These are phyloP conservation scores for Phyllotreta striolata DNA, from an alignment of 2,888 invertebrate species.

Conservation along the genomic window DNA sequence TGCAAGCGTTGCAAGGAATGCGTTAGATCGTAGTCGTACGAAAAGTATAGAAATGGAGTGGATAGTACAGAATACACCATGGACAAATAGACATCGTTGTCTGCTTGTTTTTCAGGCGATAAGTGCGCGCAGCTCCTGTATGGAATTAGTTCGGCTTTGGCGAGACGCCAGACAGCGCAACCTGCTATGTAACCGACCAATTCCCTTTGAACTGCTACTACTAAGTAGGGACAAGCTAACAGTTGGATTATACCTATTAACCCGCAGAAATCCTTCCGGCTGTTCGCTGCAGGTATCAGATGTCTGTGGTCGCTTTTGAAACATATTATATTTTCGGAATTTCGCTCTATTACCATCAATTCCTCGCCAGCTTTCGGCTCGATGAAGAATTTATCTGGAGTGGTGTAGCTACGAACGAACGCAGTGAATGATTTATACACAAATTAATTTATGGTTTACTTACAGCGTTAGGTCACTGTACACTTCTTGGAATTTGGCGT, in stretches of 20 bases:
- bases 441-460: neutral
- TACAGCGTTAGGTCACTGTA: conserved; percentile 28
- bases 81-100: conserved; percentile 83
- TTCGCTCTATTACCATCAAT: conserved; percentile 84
- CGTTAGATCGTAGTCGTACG: conserved; percentile 92
- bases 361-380: conserved; percentile 81
- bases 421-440: neutral
- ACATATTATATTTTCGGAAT: conserved; percentile 58
- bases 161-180: conserved; percentile 80
- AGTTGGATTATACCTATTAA: conserved; percentile 86
- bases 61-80: conserved; percentile 86
- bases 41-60: conserved; percentile 91
- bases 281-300: conserved; percentile 67
- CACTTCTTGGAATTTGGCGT: conserved; percentile 24
- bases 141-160: conserved; percentile 83
- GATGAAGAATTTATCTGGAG: conserved; percentile 89
- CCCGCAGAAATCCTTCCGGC: conserved; percentile 79
- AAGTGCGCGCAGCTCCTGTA: conserved; percentile 88
- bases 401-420: conserved; percentile 73
- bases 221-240: conserved; percentile 85
- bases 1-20: conserved; percentile 90
- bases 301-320: conserved; percentile 64
- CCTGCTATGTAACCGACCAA: conserved; percentile 83
- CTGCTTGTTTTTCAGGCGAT: conserved; percentile 80
- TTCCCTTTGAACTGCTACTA: conserved; percentile 86